Percentiles rank a stretch among this genome's conserved stretches.
Evolutionary conservation across 2,888 invertebrate species (phyloP).

Genomic region (Ectobius pallidus): DNA sequence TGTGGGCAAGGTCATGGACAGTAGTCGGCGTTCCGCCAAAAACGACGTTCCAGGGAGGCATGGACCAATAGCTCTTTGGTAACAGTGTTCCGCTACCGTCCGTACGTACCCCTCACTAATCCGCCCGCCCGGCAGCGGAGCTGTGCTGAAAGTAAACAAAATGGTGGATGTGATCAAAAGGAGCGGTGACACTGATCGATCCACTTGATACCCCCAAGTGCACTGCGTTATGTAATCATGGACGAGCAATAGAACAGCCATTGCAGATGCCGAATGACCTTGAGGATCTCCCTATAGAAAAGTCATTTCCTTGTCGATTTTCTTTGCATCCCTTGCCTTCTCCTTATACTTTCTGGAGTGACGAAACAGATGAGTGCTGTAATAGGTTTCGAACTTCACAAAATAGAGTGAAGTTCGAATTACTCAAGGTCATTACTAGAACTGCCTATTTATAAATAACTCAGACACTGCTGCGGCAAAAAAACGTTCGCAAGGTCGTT

Average conservation of each 20-base stretch:
- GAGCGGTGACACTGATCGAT: slow-evolving; percentile 32
- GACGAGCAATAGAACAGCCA: neutral
- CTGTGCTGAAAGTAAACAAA: slow-evolving; percentile 15
- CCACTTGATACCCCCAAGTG: slow-evolving; percentile 25
- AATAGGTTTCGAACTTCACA: neutral
- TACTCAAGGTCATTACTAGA: neutral
- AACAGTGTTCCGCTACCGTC: neutral
- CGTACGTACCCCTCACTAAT: neutral
- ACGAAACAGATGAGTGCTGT: too few species aligned
- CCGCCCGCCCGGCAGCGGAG: neutral
- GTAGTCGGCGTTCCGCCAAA: slow-evolving; percentile 27
- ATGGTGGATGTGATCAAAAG: slow-evolving; percentile 31
- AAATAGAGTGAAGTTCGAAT: neutral
- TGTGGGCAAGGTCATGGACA: slow-evolving; percentile 42
- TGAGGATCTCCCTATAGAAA: slow-evolving; percentile 1
- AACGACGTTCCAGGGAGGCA: slow-evolving; percentile 10
- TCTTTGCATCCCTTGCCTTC: too few species aligned
- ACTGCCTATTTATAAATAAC: slow-evolving; percentile 15
- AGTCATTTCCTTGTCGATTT: neutral
- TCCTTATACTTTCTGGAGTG: too few species aligned
- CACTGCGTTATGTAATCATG: slow-evolving; percentile 27
- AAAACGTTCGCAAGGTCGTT: neutral
- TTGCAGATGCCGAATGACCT: slow-evolving; percentile 26
- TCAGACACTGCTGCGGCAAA: neutral
- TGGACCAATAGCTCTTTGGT: slow-evolving; percentile 2